Evolutionary conservation across 64 coral and sea anemone species (phyloP).

Genomic region (Pocillopora damicornis): DNA sequence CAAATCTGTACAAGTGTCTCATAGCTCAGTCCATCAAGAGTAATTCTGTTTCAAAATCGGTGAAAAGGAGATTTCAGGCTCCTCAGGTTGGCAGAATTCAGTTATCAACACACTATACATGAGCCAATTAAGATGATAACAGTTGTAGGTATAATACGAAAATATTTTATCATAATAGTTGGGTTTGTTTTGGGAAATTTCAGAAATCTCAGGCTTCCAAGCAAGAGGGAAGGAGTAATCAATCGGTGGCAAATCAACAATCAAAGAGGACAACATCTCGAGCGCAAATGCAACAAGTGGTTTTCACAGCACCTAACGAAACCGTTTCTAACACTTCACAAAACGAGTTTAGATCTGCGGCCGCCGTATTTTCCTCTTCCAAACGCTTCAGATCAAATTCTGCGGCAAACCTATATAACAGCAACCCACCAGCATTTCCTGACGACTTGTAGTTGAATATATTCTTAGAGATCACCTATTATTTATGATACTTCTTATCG

Average conservation of each 20-base stretch:
- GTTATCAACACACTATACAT: neutral
- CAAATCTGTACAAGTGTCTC: conserved; percentile 56
- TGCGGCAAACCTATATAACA: conserved; percentile 18
- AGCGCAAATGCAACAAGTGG: conserved; percentile 27
- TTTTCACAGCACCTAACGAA: neutral
- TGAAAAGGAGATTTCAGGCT: conserved; percentile 55
- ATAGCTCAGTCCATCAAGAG: conserved; percentile 47
- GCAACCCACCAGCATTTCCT: conserved; percentile 10
- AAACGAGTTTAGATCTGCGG: conserved; percentile 13
- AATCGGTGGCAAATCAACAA: neutral
- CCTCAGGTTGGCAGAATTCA: conserved; percentile 38
- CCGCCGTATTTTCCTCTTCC: neutral
- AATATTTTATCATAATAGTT: neutral
- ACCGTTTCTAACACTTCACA: neutral
- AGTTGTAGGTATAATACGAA: neutral
- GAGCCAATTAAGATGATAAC: neutral
- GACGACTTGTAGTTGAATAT: conserved; percentile 8
- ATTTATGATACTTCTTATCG: neutral
- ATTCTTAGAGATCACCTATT: neutral
- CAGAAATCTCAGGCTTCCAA: conserved; percentile 22
- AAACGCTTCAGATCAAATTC: conserved; percentile 24
- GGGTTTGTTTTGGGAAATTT: neutral
- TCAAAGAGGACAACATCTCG: neutral
- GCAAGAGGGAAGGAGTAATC: neutral
- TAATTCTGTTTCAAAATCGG: conserved; percentile 10